phyloP scores from a whole-genome alignment of 2,888 invertebrate genomes.

The Agonopterix alstromeriana region DNA sequence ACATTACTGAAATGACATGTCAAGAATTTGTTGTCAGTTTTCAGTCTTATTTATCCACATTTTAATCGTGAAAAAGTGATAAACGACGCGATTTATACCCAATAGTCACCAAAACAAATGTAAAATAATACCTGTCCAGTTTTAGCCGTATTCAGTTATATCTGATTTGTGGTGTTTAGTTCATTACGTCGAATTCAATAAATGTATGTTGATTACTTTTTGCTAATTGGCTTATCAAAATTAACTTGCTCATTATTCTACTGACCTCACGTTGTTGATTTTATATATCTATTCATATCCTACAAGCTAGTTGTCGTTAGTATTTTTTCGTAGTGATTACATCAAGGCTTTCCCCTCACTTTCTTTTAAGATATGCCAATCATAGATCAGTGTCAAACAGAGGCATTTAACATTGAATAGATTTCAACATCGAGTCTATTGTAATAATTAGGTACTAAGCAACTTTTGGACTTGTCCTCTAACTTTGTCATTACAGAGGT shows the following conservation, averaged over 20 bases:
- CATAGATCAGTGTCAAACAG: background rate
- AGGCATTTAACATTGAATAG: background rate
- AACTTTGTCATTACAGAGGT: slow-evolving; percentile 43
- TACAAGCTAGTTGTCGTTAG: too few species aligned
- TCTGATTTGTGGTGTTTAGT: too few species aligned
- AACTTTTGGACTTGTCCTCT: slow-evolving; percentile 30
- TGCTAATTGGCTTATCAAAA: slow-evolving; percentile 7
- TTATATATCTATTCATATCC: background rate
- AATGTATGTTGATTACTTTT: slow-evolving; percentile 10
- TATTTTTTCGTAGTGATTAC: too few species aligned
- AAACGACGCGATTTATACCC: background rate
- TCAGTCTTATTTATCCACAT: slow-evolving; percentile 7
- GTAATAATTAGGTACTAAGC: background rate
- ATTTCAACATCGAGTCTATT: background rate
- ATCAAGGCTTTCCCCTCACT: background rate
- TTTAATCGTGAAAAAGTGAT: slow-evolving; percentile 7
- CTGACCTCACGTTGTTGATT: background rate
- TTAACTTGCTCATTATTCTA: slow-evolving; percentile 1
- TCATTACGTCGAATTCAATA: background rate
- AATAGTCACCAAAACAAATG: too few species aligned
- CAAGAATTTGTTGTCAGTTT: slow-evolving; percentile 7
- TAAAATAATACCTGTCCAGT: too few species aligned
- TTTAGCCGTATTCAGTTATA: too few species aligned
- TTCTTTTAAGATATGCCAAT: slow-evolving; percentile 1
- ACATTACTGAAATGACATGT: slow-evolving; percentile 8